Evolutionary conservation across 2,888 invertebrate species (phyloP).

Genomic region (Autographa pulchrina): DNA sequence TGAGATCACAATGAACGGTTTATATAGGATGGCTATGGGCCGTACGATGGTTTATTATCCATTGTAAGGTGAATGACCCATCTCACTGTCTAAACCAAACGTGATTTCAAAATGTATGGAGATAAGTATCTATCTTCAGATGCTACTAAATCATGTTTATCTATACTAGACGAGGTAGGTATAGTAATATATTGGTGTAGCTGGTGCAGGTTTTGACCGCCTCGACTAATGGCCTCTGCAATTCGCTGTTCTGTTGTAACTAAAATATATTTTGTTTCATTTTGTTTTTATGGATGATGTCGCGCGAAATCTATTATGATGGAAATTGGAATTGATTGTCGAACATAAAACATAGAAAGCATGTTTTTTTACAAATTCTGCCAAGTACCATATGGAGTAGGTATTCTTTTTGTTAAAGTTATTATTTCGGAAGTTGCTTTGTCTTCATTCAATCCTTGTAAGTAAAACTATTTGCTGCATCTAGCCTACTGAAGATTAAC

Average conservation of each 20-base stretch:
- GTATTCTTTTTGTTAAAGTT: too few species aligned
- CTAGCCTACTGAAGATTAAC: too few species aligned
- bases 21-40: slow-evolving; percentile 61
- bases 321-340: too few species aligned
- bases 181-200: slow-evolving; percentile 29
- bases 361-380: too few species aligned
- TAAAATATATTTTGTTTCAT: background rate
- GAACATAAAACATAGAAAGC: too few species aligned
- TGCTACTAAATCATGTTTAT: slow-evolving; percentile 53
- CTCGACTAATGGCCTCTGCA: slow-evolving; percentile 23
- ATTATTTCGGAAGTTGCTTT: too few species aligned
- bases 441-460: too few species aligned
- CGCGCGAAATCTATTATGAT: too few species aligned
- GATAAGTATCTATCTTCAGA: slow-evolving; percentile 52
- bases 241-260: background rate
- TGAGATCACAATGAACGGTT: slow-evolving; percentile 54
- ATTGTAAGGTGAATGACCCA: slow-evolving; percentile 56
- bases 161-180: slow-evolving; percentile 31
- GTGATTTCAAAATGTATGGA: slow-evolving; percentile 54
- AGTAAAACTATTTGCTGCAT: too few species aligned
- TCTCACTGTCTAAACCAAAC: slow-evolving; percentile 54
- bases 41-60: slow-evolving; percentile 52
- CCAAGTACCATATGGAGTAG: too few species aligned
- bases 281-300: background rate
- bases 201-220: slow-evolving; percentile 50